phyloP scores from a whole-genome alignment of 2,797 vertebrate genomes.

The Muraenolepis orangiensis region DNA sequence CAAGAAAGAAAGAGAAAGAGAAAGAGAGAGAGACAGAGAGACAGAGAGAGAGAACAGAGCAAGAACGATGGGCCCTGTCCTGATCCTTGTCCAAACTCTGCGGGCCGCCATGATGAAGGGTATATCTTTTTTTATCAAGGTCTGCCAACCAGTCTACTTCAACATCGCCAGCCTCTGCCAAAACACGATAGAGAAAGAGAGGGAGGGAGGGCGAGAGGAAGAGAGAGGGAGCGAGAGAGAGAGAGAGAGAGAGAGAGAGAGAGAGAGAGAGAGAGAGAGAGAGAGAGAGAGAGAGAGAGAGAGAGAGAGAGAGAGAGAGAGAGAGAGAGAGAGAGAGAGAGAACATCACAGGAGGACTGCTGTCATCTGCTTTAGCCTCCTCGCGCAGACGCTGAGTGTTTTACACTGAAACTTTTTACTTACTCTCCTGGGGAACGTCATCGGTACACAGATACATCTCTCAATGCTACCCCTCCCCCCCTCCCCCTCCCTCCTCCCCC shows the following conservation, averaged over 20 bases:
- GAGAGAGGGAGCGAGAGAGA: slow-evolving; percentile 12
- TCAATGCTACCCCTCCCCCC: background rate
- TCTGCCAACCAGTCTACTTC: slow-evolving; percentile 85
- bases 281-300: background rate
- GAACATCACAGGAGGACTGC: background rate
- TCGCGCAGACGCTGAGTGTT: slow-evolving; percentile 19
- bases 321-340: background rate
- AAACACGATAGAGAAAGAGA: slow-evolving; percentile 47
- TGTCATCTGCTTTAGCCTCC: slow-evolving; percentile 29
- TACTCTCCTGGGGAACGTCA: slow-evolving; percentile 2
- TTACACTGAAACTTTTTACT: slow-evolving; percentile 34
- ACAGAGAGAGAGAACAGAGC: slow-evolving; percentile 12
- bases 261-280: slow-evolving; percentile 26
- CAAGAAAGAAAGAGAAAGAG: slow-evolving; percentile 6
- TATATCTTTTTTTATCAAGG: slow-evolving; percentile 85
- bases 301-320: background rate
- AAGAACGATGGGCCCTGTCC: slow-evolving; percentile 70
- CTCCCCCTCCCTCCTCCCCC: background rate
- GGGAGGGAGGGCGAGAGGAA: slow-evolving; percentile 27
- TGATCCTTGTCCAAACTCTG: slow-evolving; percentile 86
- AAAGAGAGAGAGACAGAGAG: slow-evolving; percentile 13
- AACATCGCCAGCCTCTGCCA: slow-evolving; percentile 67
- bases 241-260: slow-evolving; percentile 8
- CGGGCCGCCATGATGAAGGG: slow-evolving; percentile 82
- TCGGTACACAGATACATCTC: background rate